Percentiles rank a stretch among this genome's conserved stretches.
These are phyloP conservation scores for Synodontis membranacea DNA, from an alignment of 2,113 vertebrate genomes.

Conservation along the genomic window DNA sequence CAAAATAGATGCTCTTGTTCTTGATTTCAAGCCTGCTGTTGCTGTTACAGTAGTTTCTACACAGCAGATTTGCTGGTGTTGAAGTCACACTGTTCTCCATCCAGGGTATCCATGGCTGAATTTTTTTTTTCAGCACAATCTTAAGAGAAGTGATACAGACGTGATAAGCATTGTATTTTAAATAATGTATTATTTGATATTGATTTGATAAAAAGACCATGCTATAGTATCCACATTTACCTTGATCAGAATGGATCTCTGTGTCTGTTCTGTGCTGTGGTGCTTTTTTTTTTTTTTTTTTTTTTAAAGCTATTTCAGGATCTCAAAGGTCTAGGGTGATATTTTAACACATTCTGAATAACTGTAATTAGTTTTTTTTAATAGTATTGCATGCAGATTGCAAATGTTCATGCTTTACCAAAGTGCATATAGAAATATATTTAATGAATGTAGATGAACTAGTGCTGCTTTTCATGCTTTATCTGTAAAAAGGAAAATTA, in stretches of 20 bases:
- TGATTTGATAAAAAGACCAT: neutral
- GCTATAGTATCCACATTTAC: neutral
- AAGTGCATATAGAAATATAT: neutral
- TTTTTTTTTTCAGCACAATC: neutral
- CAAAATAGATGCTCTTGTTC: neutral
- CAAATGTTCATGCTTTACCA: neutral
- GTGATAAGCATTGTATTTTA: neutral
- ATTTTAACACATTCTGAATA: neutral
- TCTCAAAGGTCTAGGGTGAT: neutral
- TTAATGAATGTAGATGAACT: neutral
- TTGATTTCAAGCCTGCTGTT: conserved; percentile 1
- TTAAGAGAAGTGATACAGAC: neutral
- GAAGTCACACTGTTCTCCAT: neutral
- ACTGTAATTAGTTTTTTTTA: neutral
- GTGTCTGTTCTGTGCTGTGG: neutral
- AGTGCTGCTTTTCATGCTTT: neutral
- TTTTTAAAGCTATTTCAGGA: neutral
- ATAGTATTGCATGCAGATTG: neutral
- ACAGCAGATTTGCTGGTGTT: neutral
- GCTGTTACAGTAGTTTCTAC: no score
- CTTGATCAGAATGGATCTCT: neutral
- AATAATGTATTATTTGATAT: neutral
- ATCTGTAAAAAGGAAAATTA: neutral
- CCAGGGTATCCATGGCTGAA: neutral
- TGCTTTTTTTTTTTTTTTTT: neutral